Evolutionary conservation across 2,888 invertebrate species (phyloP), one percentile per base, ranked within the genome.

Genomic region (Ochropleura plecta): DNA sequence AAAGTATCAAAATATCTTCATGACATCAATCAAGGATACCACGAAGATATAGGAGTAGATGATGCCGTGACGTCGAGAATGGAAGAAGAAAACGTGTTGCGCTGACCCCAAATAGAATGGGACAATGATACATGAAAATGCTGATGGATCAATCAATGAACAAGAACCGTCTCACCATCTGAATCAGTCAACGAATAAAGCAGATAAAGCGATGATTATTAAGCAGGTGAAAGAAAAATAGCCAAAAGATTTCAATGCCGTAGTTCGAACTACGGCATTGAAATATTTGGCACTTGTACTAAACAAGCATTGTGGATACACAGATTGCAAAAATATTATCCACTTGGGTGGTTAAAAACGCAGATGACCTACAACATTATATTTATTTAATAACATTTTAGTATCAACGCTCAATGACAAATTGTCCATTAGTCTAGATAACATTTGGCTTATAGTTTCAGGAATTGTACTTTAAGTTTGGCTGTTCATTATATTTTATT

Each of bases 321-420:
- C 14, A 5, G 7, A 53, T 62, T 8, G 53, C 30, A 67, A 72
- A 72, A 63, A 55, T 40, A 63, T 55, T 59, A 60, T 63, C 86
- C 5, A 73, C 81, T 76, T 83, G 83, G 80, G 80, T 85, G 84
- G 86, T 59, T 77, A 20, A n/a, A 70, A 53, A 69, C n/a, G 16
- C 57, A 72, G 62, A 74, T 72, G 48, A 73, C 48, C 60, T 53
- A 66, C 57, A 51, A 49, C 18, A 70, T 49, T 18, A 62, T 55
- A 67, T 53, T 42, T 63, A 63, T 79, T 59, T 69, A 42, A 66
- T 66, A 57, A 62, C 49, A 66, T 53, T 71, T 59, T 20, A 44
- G 12, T 60, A 57, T 81, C 53, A 82, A 64, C 59, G 18, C n/a
- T 76, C 72, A 78, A 76, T 82, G 71, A 67, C 79, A 18, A 76